These are phyloP conservation scores for Drosophila macrospina DNA, from an alignment of 2,888 invertebrate genomes.

Conservation along the genomic window DNA sequence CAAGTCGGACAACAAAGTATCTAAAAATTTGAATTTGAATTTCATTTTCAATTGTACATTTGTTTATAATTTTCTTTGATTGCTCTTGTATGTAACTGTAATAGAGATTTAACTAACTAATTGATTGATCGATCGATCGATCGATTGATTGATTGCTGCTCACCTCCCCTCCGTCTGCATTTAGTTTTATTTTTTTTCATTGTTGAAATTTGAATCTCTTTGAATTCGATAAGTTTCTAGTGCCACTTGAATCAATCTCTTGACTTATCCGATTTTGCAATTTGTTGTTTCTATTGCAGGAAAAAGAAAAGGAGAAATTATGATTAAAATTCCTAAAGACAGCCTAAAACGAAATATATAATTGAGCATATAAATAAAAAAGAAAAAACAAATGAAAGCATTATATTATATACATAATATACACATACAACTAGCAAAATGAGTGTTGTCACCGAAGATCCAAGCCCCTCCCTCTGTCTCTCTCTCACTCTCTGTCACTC, in stretches of 20 bases:
- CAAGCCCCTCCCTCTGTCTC: neutral
- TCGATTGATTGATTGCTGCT: constrained; percentile 46
- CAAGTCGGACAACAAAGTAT: constrained; percentile 26
- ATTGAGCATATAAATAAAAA: constrained; percentile 33
- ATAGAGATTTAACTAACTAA: constrained; percentile 45
- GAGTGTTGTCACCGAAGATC: constrained; percentile 42
- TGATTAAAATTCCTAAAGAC: constrained; percentile 82
- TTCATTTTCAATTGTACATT: neutral
- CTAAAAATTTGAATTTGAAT: constrained; percentile 19
- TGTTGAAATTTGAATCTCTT: constrained; percentile 28
- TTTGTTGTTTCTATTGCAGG: constrained; percentile 83
- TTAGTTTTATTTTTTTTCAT: constrained; percentile 17
- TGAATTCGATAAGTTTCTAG: constrained; percentile 40
- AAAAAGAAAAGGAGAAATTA: constrained; percentile 85
- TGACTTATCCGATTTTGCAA: constrained; percentile 65
- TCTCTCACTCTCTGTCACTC: neutral
- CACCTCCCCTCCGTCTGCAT: constrained; percentile 21
- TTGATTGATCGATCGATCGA: constrained; percentile 45
- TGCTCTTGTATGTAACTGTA: constrained; percentile 25
- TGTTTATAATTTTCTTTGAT: constrained; percentile 10
- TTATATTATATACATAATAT: constrained; percentile 54
- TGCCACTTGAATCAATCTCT: constrained; percentile 44
- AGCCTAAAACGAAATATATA: constrained; percentile 54
- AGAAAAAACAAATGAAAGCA: constrained; percentile 36
- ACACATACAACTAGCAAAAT: constrained; percentile 43